A percentile compares a stretch with the other conserved stretches of the same genome.
Evolutionary conservation across 2,113 vertebrate genomes (phyloP).

Genomic region (Condylura cristata): DNA sequence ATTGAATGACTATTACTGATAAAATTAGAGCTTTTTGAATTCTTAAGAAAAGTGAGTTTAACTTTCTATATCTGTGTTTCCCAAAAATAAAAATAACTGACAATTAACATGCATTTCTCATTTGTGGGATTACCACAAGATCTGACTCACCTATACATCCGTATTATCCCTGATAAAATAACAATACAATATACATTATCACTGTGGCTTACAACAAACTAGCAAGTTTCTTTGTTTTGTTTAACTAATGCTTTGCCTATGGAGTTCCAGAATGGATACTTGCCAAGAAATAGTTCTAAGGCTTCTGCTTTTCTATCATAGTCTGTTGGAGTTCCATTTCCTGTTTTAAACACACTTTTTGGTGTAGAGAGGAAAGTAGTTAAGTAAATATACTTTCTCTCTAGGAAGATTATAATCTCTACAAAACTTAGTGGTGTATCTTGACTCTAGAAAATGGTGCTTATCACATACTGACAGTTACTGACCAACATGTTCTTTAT

Average conservation of each 20-base stretch:
- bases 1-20: background rate
- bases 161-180: too few relatives aligned
- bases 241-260: background rate
- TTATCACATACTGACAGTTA: background rate
- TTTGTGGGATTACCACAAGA: background rate
- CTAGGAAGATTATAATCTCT: background rate
- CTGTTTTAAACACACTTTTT: background rate
- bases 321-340: background rate
- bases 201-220: background rate
- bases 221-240: background rate
- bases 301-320: background rate
- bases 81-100: background rate
- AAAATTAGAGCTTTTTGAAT: slow-evolving; percentile 10
- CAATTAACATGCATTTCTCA: background rate
- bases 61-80: background rate
- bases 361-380: background rate
- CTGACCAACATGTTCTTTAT: slow-evolving; percentile 25
- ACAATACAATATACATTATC: background rate
- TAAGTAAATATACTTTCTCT: background rate
- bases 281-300: background rate
- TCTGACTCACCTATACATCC: background rate
- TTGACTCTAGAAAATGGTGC: background rate
- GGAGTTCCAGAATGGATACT: too few relatives aligned
- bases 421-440: background rate
- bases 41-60: slow-evolving; percentile 12